These are phyloP conservation scores for Helicoverpa zea DNA, from an alignment of 1,140 invertebrate species.

Conservation along the genomic window DNA sequence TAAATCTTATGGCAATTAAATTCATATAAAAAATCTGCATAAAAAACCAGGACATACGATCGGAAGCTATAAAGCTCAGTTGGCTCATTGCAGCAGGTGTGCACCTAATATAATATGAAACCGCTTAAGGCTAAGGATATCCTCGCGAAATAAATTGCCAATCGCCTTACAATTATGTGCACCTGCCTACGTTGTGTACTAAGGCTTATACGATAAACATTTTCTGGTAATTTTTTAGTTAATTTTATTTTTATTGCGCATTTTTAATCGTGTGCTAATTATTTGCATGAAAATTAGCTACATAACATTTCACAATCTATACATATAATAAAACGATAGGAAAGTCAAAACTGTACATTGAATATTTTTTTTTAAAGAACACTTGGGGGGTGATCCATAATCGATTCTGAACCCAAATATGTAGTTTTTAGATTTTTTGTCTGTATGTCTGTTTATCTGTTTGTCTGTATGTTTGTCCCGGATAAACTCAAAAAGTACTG, in stretches of 20 bases:
- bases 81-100: constrained; percentile 27
- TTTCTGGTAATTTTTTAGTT: neutral
- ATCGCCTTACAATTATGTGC: constrained; percentile 11
- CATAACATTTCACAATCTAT: too few relatives aligned
- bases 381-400: too few relatives aligned
- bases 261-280: too few relatives aligned
- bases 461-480: too few relatives aligned
- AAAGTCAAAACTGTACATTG: too few relatives aligned
- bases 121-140: constrained; percentile 23
- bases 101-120: constrained; percentile 15
- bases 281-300: too few relatives aligned
- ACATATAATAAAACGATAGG: too few relatives aligned
- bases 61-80: neutral
- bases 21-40: neutral
- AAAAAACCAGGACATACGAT: neutral
- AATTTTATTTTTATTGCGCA: neutral
- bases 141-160: constrained; percentile 34
- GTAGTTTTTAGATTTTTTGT: too few relatives aligned
- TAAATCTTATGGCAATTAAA: neutral
- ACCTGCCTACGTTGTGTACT: constrained; percentile 15
- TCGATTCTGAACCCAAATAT: too few relatives aligned
- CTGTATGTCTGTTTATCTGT: too few relatives aligned
- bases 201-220: neutral
- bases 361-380: too few relatives aligned
- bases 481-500: too few relatives aligned